Evolutionary conservation across 2,113 vertebrate genomes (phyloP).

Genomic region (Clinocottus analis): DNA sequence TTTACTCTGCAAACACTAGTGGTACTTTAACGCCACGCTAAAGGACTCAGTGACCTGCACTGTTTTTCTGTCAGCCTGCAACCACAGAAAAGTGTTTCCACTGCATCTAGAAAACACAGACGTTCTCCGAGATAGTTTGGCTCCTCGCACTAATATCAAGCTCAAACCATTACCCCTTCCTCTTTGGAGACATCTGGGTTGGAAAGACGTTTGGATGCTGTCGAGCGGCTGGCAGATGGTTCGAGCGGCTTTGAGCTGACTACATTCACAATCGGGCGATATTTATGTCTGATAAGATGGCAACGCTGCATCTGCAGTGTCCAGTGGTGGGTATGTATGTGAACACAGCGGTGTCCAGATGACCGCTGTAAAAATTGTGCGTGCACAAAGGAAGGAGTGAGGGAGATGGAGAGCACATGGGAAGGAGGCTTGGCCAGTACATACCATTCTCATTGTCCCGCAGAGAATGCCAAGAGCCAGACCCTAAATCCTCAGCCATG

Average conservation of each 20-base stretch:
- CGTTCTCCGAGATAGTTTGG: conserved; percentile 1
- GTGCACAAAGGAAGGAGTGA: conserved; percentile 8
- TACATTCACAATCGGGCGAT: not conserved
- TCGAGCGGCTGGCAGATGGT: conserved; percentile 31
- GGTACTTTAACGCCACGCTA: not conserved
- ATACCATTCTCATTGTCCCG: conserved; percentile 74
- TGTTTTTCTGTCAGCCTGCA: not conserved
- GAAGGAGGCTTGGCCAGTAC: conserved; percentile 58
- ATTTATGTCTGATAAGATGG: conserved; percentile 8
- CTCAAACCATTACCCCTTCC: conserved; percentile 31
- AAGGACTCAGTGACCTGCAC: not conserved
- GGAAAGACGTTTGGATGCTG: conserved; percentile 10
- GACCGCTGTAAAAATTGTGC: conserved; percentile 35
- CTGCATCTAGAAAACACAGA: conserved; percentile 15
- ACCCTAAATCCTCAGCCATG: conserved; percentile 57
- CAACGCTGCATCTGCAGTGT: not conserved
- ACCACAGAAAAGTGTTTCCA: not conserved
- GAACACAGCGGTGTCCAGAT: conserved; percentile 34
- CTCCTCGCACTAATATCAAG: conserved; percentile 11
- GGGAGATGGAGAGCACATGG: conserved; percentile 39
- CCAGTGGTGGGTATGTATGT: conserved; percentile 10
- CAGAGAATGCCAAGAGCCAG: conserved; percentile 62
- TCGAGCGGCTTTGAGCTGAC: not conserved
- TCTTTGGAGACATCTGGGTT: conserved; percentile 44
- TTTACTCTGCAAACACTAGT: not conserved